phyloP scores from a whole-genome alignment of 2,888 invertebrate species.

The Orchesella flavescens region DNA sequence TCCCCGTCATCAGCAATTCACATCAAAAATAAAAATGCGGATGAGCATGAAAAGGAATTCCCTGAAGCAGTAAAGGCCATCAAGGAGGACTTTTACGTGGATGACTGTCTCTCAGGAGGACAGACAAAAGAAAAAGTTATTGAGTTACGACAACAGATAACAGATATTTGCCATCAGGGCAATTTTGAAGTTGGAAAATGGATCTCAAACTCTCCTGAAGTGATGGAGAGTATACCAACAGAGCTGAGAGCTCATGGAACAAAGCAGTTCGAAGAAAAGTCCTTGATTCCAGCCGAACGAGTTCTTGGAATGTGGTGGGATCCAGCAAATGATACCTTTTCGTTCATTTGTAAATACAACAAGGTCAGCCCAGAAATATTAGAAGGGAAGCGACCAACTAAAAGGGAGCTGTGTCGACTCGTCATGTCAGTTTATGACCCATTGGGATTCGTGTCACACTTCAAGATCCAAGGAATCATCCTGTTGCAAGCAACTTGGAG shows the following conservation, averaged over 20 bases:
- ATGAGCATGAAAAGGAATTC: conserved; percentile 2
- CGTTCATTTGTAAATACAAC: background rate
- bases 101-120: conserved; percentile 26
- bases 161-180: conserved; percentile 5
- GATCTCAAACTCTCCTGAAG: conserved; percentile 3
- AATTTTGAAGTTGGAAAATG: conserved; percentile 45
- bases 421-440: conserved; percentile 47
- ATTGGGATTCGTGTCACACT: conserved; percentile 26
- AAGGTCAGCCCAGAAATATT: background rate
- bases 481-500: conserved; percentile 47
- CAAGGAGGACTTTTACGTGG: conserved; percentile 23
- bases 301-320: conserved; percentile 27
- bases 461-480: conserved; percentile 49
- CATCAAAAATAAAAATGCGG: conserved; percentile 39
- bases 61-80: conserved; percentile 37
- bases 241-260: conserved; percentile 10
- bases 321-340: conserved; percentile 7
- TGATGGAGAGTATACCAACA: conserved; percentile 24
- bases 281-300: conserved; percentile 12
- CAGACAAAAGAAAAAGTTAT: conserved; percentile 20
- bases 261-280: conserved; percentile 1
- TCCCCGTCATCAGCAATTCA: conserved; percentile 57
- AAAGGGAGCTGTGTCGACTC: background rate
- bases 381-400: conserved; percentile 19
- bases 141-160: conserved; percentile 15